phyloP scores from a whole-genome alignment of 2,888 invertebrate species.

The Muschampia plurimacula region DNA sequence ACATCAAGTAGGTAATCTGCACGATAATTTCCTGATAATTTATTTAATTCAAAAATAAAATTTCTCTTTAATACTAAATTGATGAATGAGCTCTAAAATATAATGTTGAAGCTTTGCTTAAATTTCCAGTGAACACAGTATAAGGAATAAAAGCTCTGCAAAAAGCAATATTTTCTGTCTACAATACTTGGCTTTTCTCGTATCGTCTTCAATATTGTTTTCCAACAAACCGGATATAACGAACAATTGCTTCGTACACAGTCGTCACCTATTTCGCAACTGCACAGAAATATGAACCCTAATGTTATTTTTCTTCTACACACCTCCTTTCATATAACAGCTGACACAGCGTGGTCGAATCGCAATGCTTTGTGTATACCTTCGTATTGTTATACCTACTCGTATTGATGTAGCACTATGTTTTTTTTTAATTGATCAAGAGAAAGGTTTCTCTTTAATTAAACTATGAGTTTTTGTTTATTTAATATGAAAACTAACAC shows the following conservation, averaged over 20 bases:
- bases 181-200: conserved; percentile 15
- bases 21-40: too few relatives aligned
- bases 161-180: conserved; percentile 8
- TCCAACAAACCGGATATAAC: conserved; percentile 20
- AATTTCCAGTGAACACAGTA: not conserved
- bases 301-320: conserved; percentile 17
- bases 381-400: not conserved
- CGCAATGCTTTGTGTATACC: not conserved
- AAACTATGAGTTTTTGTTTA: too few relatives aligned
- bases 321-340: conserved; percentile 9
- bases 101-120: not conserved
- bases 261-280: conserved; percentile 22
- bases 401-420: too few relatives aligned
- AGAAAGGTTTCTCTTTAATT: not conserved
- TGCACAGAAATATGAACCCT: conserved; percentile 19
- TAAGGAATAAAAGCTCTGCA: not conserved
- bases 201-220: conserved; percentile 28
- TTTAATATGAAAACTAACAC: too few relatives aligned
- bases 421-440: too few relatives aligned
- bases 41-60: too few relatives aligned
- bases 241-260: conserved; percentile 24
- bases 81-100: not conserved
- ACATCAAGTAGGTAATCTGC: too few relatives aligned
- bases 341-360: not conserved
- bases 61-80: not conserved